Evolutionary conservation across 1,140 invertebrate species (phyloP).

Genomic region (silkworm (Bombyx mori)): DNA sequence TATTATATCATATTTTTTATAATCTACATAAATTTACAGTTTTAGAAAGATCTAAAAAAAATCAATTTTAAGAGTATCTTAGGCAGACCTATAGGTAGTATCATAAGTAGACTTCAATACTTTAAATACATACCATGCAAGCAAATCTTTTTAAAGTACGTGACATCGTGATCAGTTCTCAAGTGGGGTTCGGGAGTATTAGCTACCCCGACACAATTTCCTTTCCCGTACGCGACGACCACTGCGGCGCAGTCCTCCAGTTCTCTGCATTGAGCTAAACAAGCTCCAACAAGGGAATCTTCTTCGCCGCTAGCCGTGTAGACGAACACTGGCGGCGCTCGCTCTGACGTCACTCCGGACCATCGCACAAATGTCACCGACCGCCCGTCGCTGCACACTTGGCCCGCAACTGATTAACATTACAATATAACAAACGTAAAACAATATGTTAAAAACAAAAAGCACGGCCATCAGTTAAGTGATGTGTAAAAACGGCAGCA

Average conservation of each 20-base stretch:
- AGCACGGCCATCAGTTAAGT: no score
- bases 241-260: slow-evolving; percentile 48
- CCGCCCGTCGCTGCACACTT: slow-evolving; percentile 26
- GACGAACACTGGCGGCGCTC: slow-evolving; percentile 45
- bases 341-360: slow-evolving; percentile 44
- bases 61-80: not conserved
- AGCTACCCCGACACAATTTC: slow-evolving; percentile 51
- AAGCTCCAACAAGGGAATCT: slow-evolving; percentile 46
- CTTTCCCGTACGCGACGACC: slow-evolving; percentile 35
- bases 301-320: slow-evolving; percentile 57
- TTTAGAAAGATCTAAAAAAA: not conserved
- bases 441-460: no score
- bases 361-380: slow-evolving; percentile 43
- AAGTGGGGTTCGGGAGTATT: slow-evolving; percentile 24
- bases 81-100: no score
- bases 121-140: slow-evolving; percentile 34
- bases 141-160: slow-evolving; percentile 62
- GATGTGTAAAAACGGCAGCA: no score
- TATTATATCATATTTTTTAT: not conserved
- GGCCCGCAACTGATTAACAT: no score
- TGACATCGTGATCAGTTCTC: slow-evolving; percentile 47
- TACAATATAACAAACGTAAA: no score
- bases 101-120: not conserved
- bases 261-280: slow-evolving; percentile 43
- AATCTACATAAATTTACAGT: not conserved